These are phyloP conservation scores for Myopa testacea DNA, from an alignment of 2,888 invertebrate species.

Conservation along the genomic window DNA sequence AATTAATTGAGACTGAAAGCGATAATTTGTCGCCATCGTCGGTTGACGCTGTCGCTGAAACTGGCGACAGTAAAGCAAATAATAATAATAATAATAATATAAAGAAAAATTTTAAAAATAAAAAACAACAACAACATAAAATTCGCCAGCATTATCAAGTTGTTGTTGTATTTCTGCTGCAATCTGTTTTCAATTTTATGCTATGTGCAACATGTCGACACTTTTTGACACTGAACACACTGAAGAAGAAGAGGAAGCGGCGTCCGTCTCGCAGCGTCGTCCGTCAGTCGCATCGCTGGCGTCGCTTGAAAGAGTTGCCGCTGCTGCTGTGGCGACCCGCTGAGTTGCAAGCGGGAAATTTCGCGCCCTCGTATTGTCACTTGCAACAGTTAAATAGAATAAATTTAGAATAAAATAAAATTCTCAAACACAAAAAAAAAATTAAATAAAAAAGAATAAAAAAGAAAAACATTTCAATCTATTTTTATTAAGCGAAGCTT, in stretches of 20 bases:
- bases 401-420: too few relatives aligned
- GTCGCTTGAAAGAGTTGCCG: background rate
- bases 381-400: background rate
- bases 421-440: too few relatives aligned
- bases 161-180: background rate
- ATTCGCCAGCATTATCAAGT: too few relatives aligned
- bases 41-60: background rate
- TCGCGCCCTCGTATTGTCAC: constrained; percentile 45
- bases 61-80: background rate
- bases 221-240: constrained; percentile 39
- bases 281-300: background rate
- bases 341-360: constrained; percentile 45
- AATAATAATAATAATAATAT: too few relatives aligned
- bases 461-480: too few relatives aligned
- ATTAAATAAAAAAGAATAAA: too few relatives aligned
- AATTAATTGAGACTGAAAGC: constrained; percentile 37
- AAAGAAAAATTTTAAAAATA: background rate
- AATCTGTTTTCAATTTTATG: constrained; percentile 48
- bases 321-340: constrained; percentile 35
- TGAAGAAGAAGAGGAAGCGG: background rate
- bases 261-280: too few relatives aligned
- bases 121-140: background rate
- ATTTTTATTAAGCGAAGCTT: too few relatives aligned
- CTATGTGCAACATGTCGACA: constrained; percentile 45
- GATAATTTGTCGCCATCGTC: constrained; percentile 17